Percentiles rank a stretch among this genome's conserved stretches.
These are phyloP conservation scores for Cheilosia grossa DNA, from an alignment of 2,888 invertebrate genomes.

Conservation along the genomic window DNA sequence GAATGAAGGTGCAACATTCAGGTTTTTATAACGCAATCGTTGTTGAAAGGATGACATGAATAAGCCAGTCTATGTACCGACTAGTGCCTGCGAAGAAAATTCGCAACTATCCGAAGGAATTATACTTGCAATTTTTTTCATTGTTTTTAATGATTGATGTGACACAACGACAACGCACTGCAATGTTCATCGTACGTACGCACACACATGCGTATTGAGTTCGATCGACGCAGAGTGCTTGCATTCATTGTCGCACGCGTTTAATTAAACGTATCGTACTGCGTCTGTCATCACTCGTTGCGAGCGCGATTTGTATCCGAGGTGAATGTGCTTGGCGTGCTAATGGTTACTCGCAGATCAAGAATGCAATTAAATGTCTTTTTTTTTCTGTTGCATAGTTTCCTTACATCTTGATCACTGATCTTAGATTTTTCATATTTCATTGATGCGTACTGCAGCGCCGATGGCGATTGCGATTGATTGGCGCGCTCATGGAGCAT, in stretches of 20 bases:
- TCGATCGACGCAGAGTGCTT: conserved; percentile 39
- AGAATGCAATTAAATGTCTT: conserved; percentile 64
- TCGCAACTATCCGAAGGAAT: conserved; percentile 47
- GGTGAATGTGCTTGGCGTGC: conserved; percentile 70
- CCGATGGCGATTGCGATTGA: conserved; percentile 20
- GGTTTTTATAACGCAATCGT: conserved; percentile 17
- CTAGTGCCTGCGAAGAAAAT: conserved; percentile 24
- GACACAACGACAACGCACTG: conserved; percentile 47
- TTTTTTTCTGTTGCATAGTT: background rate
- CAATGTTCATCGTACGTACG: conserved; percentile 46
- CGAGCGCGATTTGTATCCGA: conserved; percentile 66
- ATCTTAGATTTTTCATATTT: conserved; percentile 63
- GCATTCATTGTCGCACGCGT: conserved; percentile 66
- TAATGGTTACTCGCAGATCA: conserved; percentile 67
- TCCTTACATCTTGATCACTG: conserved; percentile 37
- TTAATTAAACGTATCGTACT: conserved; percentile 66
- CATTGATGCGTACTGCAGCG: conserved; percentile 32
- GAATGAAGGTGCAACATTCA: conserved; percentile 53
- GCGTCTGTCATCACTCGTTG: conserved; percentile 47
- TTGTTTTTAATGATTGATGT: conserved; percentile 69
- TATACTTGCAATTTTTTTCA: conserved; percentile 13
- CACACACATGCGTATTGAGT: background rate
- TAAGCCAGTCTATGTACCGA: background rate
- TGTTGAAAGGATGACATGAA: conserved; percentile 4
- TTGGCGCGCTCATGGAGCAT: conserved; percentile 30